Percentiles rank a stretch among this genome's conserved stretches.
Conservation (phyloP, 2,113 vertebrate species). For the Acrocephalus arundinaceus region DNA sequence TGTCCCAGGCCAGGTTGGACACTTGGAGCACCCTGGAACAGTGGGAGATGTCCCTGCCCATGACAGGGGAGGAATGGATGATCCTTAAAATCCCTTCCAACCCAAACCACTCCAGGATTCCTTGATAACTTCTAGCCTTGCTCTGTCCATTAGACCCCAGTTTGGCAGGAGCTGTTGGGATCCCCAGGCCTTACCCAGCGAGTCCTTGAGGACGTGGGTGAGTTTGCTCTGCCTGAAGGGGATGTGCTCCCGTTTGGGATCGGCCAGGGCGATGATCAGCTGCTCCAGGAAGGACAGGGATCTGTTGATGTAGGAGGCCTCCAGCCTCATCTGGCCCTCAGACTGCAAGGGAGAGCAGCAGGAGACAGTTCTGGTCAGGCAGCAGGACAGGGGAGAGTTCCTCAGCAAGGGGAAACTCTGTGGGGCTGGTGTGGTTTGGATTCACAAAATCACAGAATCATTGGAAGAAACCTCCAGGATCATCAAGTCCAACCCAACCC, state of each 20-base stretch:
- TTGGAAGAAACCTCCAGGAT: too few relatives aligned
- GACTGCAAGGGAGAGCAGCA: slow-evolving; percentile 68
- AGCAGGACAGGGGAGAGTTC: fast-evolving
- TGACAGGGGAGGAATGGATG: too few relatives aligned
- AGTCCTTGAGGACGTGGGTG: slow-evolving; percentile 88
- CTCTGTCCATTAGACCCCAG: fast-evolving
- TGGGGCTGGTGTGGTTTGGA: fast-evolving
- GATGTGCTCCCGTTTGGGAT: slow-evolving; percentile 81
- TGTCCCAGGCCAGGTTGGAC: neutral
- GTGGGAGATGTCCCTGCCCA: neutral
- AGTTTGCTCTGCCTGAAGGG: slow-evolving; percentile 91
- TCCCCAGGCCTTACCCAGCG: slow-evolving; percentile 73
- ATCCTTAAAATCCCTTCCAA: neutral
- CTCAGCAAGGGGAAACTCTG: fast-evolving
- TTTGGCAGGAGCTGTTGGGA: fast-evolving
- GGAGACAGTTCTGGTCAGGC: neutral
- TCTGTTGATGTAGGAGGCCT: slow-evolving; percentile 87
- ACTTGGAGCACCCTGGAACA: neutral
- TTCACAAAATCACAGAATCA: too few relatives aligned
- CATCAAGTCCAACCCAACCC: too few relatives aligned
- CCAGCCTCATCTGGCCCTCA: slow-evolving; percentile 76
- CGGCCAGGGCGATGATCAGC: slow-evolving; percentile 81
- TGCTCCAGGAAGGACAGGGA: slow-evolving; percentile 89
- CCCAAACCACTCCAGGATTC: neutral
- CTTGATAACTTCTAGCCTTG: fast-evolving